Base-by-base conservation (phyloP, 1,140 invertebrate species). In the Heterodera schachtii region DNA sequence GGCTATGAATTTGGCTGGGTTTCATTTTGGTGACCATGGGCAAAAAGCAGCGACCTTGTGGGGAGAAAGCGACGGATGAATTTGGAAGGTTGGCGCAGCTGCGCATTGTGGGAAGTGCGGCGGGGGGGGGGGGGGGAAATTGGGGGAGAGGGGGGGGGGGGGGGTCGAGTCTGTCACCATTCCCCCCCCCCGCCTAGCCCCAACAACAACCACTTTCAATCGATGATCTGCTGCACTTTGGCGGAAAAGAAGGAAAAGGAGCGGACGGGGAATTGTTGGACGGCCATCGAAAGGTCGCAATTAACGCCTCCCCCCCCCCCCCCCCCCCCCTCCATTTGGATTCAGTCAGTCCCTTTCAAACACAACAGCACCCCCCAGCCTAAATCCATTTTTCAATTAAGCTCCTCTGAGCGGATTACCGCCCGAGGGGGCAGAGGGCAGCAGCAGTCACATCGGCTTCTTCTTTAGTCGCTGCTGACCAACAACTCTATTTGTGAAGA, bases 341-440 rank as follows among this genome's bases (percentile, higher is more conserved):
- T 71, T 71, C 69, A 71, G 44, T n/a, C n/a, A 41, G 69, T n/a
- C 7, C 67, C n/a, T 19, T 69, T 43, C 69, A 46, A 11, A 11
- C 69, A 46, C 69, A 71, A 46, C 69, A 41, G 19, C 69, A 11
- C 8, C 21, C 9, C 69, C 41, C 2, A 52, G 6, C 49, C 47
- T 52, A 52, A 43, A 46, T 46, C 69, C 19, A 71, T 71, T 69
- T 69, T 71, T 71, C 69, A 71, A 71, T 71, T 71, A 71, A 71
- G 69, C 69, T n/a, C 44, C 19, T 31, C 5, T 31, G 19, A 71
- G 69, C 31, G 69, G 69, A 71, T 71, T 71, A 71, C 67, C 67
- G 57, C 57, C 57, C 57, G 57, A 13, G 57, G 57, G 57, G 16
- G 49, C 49, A 52, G 49, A 52, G 11, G 11, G 13, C 57, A 60